These are phyloP conservation scores for Mesitornis unicolor DNA, from an alignment of 2,113 vertebrate species.

Conservation along the genomic window DNA sequence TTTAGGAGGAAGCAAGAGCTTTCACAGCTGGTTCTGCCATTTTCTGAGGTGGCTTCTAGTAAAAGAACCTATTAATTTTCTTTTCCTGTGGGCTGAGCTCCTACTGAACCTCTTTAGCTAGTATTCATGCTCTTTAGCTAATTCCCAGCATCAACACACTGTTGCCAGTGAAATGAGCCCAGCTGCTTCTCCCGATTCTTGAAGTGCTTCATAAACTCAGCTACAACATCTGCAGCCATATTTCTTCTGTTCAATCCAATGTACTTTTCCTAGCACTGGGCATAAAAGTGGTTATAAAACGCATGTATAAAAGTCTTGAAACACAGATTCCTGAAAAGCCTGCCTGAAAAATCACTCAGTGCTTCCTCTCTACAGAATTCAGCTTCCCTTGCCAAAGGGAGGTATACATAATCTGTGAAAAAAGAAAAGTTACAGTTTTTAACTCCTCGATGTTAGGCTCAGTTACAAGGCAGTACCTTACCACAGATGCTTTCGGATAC, in stretches of 20 bases:
- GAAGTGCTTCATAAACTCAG: conserved; percentile 14
- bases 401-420: background rate
- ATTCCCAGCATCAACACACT: background rate
- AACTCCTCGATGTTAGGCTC: background rate
- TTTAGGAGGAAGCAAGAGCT: background rate
- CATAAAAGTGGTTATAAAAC: conserved; percentile 9
- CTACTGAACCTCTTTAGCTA: background rate
- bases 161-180: background rate
- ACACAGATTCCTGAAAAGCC: conserved; percentile 33
- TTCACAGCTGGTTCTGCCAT: background rate
- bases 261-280: background rate
- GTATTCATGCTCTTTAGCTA: background rate
- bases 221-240: conserved; percentile 27
- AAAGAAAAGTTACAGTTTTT: background rate
- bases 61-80: background rate
- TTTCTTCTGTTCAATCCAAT: background rate
- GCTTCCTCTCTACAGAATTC: background rate
- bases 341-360: background rate
- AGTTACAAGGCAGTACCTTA: background rate
- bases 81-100: background rate
- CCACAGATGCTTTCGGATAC: background rate
- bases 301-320: background rate
- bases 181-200: conserved; percentile 1
- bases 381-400: background rate
- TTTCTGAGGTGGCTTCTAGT: background rate